Evolutionary conservation across 2,888 invertebrate genomes (phyloP).

Genomic region (Tridacna gigas): DNA sequence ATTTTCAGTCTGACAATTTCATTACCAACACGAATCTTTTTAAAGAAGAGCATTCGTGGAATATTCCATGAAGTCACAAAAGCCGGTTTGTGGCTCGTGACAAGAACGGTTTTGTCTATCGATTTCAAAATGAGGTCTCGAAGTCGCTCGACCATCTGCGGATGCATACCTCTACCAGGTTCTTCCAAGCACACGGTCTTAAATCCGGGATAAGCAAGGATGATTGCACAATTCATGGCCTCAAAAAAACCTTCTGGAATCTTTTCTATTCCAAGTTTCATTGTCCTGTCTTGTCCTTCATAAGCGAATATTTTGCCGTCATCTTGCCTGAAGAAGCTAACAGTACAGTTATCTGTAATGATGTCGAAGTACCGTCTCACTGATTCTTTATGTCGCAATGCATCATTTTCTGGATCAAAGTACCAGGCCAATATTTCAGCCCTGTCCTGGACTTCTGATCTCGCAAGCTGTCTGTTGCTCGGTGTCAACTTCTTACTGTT

Average conservation of each 20-base stretch:
- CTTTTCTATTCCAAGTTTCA: slow-evolving; percentile 11
- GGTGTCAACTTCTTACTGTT: slow-evolving; percentile 17
- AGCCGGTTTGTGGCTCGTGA: slow-evolving; percentile 22
- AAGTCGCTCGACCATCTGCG: slow-evolving; percentile 53
- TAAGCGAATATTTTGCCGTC: not conserved
- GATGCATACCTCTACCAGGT: slow-evolving; percentile 59
- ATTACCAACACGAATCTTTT: not conserved
- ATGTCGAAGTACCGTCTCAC: not conserved
- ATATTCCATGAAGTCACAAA: slow-evolving; percentile 21
- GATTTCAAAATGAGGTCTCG: slow-evolving; percentile 6
- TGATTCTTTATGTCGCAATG: not conserved
- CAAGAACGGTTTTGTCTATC: not conserved
- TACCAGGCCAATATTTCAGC: slow-evolving; percentile 44
- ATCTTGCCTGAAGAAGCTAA: not conserved
- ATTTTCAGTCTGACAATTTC: not conserved
- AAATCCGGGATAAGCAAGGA: slow-evolving; percentile 36
- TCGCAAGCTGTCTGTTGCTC: not conserved
- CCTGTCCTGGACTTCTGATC: slow-evolving; percentile 3
- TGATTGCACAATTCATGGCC: slow-evolving; percentile 43
- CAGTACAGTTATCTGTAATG: slow-evolving; percentile 14
- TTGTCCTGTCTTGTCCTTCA: not conserved
- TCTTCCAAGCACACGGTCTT: slow-evolving; percentile 50
- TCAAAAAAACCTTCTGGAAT: slow-evolving; percentile 51
- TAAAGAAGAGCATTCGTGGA: slow-evolving; percentile 11
- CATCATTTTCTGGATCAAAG: not conserved